Conservation (phyloP, 2,888 invertebrate genomes). For the Drosophila paranaensis region DNA sequence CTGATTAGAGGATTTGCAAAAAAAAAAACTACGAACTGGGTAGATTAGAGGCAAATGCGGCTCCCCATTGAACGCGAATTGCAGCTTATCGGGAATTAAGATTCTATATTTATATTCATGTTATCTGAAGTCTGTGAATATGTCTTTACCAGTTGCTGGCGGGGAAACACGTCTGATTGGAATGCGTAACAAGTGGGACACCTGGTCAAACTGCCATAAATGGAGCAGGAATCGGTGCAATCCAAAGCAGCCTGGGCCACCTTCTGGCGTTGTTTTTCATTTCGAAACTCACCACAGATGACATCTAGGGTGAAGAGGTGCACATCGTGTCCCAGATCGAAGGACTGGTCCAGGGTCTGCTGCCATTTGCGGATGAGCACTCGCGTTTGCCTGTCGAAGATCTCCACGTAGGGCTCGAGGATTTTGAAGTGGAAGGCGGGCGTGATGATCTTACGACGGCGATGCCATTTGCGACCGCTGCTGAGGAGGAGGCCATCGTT, state of each 20-base stretch:
- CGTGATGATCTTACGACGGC: slow-evolving; percentile 89
- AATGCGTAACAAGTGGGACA: no score
- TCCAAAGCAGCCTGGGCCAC: slow-evolving; percentile 86
- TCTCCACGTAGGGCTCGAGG: slow-evolving; percentile 89
- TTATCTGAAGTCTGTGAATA: neutral
- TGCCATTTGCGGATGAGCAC: slow-evolving; percentile 84
- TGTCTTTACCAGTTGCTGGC: neutral
- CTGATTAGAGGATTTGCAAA: slow-evolving; percentile 2
- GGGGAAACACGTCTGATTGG: neutral
- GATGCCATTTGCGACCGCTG: slow-evolving; percentile 83
- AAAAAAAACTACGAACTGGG: neutral
- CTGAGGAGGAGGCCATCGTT: slow-evolving; percentile 87
- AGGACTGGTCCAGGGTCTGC: slow-evolving; percentile 81
- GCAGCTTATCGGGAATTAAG: neutral
- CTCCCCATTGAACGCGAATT: neutral
- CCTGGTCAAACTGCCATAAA: slow-evolving; percentile 86
- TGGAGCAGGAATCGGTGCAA: slow-evolving; percentile 86
- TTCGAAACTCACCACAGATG: slow-evolving; percentile 86
- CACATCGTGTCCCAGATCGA: slow-evolving; percentile 86
- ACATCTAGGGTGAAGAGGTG: slow-evolving; percentile 87
- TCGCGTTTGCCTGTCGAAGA: slow-evolving; percentile 88
- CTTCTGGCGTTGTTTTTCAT: slow-evolving; percentile 67
- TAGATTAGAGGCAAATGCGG: neutral
- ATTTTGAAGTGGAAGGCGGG: slow-evolving; percentile 93
- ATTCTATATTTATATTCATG: neutral